Evolutionary conservation across 1,140 invertebrate genomes (phyloP), one percentile per base, ranked within the genome.

Genomic region (Leptopilina clavipes): DNA sequence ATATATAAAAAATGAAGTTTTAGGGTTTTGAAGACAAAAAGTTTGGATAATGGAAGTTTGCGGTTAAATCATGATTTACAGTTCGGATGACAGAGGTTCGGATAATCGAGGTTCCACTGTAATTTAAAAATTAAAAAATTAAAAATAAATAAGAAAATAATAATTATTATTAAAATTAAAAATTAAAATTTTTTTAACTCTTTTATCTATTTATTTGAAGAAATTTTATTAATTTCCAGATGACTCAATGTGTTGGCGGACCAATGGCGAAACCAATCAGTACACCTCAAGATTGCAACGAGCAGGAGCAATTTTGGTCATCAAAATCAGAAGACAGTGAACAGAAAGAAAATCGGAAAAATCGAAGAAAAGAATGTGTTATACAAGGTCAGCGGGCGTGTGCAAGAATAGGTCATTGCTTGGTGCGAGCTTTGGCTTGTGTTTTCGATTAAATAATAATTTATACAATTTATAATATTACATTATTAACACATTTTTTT

Each of bases 381-480:
- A 88, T 71, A 75, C 86, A 89, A 70, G 81, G 88, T 0, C 86
- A 89, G 3, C 82, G 79, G n/a, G 84, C 86, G 9, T 88, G 89
- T 75, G 82, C 88, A 14, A 86, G 88, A 71, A 87, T 91, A 40
- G 86, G 88, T 17, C 87, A 89, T 65, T 90, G 88, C 71, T 79
- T 90, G 9, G 76, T 91, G 31, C 80, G 89, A 37, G 89, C 87
- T 11, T 83, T 91, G 18, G 87, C 89, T 59, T 91, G 89, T 73
- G 81, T 91, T 8, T 91, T 91, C 72, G 91, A 91, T 72, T 91
- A 81, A 89, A 76, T 14, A 54, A 48, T 6, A 54, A 48, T 6
- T 40, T 31, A 31, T 6, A 31, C 25, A n/a, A n/a, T n/a, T 31
- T 40, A 40, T 40, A 40, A 31, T 40, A 40, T 40, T 40, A 40